Conservation (phyloP, 2,113 vertebrate species). For the Tauraco erythrolophus region DNA sequence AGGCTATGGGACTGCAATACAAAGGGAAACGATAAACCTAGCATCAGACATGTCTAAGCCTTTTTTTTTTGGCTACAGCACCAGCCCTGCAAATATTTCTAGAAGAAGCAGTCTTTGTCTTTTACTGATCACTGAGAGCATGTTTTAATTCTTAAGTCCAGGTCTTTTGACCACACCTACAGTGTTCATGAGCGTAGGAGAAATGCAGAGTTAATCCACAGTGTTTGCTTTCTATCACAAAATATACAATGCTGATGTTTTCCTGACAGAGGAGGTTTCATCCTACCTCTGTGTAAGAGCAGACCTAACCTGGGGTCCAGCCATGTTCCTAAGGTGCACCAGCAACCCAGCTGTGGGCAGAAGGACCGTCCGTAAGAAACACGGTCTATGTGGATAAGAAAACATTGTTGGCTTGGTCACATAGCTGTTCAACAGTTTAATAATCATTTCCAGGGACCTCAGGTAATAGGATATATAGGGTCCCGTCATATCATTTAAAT, state of each 20-base stretch:
- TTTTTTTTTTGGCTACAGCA: neutral
- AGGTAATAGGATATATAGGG: neutral
- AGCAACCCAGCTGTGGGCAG: neutral
- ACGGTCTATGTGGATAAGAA: neutral
- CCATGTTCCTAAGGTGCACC: neutral
- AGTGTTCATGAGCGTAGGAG: neutral
- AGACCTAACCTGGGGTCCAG: neutral
- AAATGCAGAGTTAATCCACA: neutral
- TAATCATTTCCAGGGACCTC: conserved; percentile 3
- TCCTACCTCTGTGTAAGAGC: neutral
- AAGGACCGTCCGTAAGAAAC: neutral
- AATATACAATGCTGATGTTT: neutral
- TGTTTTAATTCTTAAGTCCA: neutral
- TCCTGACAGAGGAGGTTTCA: neutral
- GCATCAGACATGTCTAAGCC: neutral
- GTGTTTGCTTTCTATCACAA: neutral
- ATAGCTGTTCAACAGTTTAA: conserved; percentile 47
- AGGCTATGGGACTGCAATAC: neutral
- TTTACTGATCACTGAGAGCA: neutral
- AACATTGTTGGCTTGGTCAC: neutral
- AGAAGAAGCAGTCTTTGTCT: neutral
- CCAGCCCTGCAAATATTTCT: neutral
- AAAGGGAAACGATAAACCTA: neutral
- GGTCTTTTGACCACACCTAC: neutral
- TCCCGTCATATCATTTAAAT: conserved; percentile 41